Percentiles rank a stretch among this genome's conserved stretches.
These are phyloP conservation scores for Trinectes maculatus DNA, from an alignment of 2,113 vertebrate genomes.

Conservation along the genomic window DNA sequence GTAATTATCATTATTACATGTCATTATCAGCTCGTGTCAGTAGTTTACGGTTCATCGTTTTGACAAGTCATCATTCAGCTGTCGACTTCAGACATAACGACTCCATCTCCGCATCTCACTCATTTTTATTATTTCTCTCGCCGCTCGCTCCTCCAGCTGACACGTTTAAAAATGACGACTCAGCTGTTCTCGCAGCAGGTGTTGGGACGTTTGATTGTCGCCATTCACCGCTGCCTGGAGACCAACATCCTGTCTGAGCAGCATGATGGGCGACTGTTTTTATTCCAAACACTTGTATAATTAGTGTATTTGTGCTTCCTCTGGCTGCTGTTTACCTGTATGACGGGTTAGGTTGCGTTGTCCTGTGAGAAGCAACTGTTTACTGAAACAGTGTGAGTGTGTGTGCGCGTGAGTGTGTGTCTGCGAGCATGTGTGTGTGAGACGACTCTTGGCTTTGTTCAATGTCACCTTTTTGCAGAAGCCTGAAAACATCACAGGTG, in stretches of 20 bases:
- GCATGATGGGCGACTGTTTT: constrained; percentile 54
- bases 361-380: background rate
- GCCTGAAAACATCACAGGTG: background rate
- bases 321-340: constrained; percentile 27
- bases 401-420: constrained; percentile 3
- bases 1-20: background rate
- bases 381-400: too few relatives aligned
- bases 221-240: too few relatives aligned
- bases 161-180: background rate
- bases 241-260: constrained; percentile 14
- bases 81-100: constrained; percentile 12
- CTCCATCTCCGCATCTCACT: constrained; percentile 4
- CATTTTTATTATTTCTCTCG: background rate
- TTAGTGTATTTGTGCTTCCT: constrained; percentile 56
- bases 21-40: background rate
- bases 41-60: too few relatives aligned
- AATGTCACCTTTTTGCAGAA: background rate
- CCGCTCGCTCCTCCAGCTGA: too few relatives aligned
- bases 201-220: too few relatives aligned
- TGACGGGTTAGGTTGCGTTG: constrained; percentile 42
- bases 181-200: constrained; percentile 31
- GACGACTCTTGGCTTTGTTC: constrained; percentile 5
- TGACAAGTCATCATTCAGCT: too few relatives aligned
- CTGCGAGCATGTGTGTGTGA: background rate
- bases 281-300: constrained; percentile 64